Evolutionary conservation across 2,888 invertebrate species (phyloP), one percentile per base, ranked within the genome.

Genomic region (Diadegma fenestrale): DNA sequence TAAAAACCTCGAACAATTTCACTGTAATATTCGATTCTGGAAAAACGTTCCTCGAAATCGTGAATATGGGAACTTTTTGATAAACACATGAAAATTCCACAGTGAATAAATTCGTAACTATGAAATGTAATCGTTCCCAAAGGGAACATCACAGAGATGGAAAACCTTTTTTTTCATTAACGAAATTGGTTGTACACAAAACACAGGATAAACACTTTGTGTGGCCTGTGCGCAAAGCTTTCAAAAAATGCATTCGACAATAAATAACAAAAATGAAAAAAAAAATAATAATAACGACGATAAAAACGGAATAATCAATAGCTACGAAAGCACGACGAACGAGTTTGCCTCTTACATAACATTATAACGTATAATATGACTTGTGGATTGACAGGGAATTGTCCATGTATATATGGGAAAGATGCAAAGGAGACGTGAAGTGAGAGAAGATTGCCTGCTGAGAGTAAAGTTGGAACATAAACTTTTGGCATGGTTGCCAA

Each of bases 401-500:
- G 30, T 22, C 33, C n/a, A 64, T 30, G 64, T 41, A 45, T 19
- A 45, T 19, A 51, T 51, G 54, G 51, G 48, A 54, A 64, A 63
- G 48, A 45, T 51, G 63, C 43, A 33, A 68, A 61, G 54, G 4
- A 45, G 54, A 58, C 26, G 48, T 17, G 26, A 43, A 45, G 58
- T 26, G 58, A 26, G 41, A 72, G 30, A 37, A 64, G 51, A 41
- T 33, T 41, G 73, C 63, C 69, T 26, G 61, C 58, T 71, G 69
- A 22, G 63, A 69, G 64, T 26, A 26, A 81, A 69, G 63, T 45
- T 71, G 69, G 64, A 82, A 77, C 63, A 64, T 43, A 48, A 77
- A 64, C 54, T 82, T 71, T 82, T 77, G 76, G 71, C 54, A 14
- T 43, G 48, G 30, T 68, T 61, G 68, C 81, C 68, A 80, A 80